These are phyloP conservation scores for Scomberomorus guttatus DNA, from an alignment of 2,797 vertebrate species.

Conservation along the genomic window DNA sequence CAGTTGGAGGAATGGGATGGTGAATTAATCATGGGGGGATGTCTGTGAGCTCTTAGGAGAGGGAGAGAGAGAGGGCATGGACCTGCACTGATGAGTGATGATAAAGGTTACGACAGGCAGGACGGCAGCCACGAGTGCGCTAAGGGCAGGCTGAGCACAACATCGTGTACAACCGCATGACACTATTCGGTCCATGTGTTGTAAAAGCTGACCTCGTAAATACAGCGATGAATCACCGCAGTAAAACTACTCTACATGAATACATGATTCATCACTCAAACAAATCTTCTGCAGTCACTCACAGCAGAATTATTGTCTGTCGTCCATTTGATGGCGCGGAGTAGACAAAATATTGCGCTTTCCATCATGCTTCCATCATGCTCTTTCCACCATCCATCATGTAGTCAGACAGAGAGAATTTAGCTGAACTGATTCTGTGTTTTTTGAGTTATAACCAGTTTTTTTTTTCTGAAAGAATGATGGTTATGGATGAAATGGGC, in stretches of 20 bases:
- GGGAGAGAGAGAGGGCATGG: not conserved
- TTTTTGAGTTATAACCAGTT: not conserved
- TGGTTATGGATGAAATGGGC: not conserved
- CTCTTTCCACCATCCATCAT: not conserved
- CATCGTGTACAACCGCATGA: constrained; percentile 28
- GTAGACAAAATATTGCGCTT: not conserved
- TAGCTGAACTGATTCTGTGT: not conserved
- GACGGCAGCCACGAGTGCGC: constrained; percentile 15
- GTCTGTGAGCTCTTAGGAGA: constrained; percentile 27
- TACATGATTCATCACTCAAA: constrained; percentile 47
- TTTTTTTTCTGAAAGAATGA: not conserved
- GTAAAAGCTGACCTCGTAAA: constrained; percentile 55
- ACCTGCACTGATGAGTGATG: constrained; percentile 46
- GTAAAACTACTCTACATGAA: constrained; percentile 32
- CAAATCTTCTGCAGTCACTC: constrained; percentile 4
- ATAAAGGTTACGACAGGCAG: constrained; percentile 37
- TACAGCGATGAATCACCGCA: constrained; percentile 48
- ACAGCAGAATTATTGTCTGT: not conserved
- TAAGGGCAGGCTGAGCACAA: constrained; percentile 8
- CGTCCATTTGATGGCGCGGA: constrained; percentile 4
- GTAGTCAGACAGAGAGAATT: not conserved
- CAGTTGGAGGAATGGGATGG: constrained; percentile 55
- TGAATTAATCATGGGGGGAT: constrained; percentile 74
- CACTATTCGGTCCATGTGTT: constrained; percentile 14
- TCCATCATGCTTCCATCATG: not conserved